Base-by-base conservation (phyloP, 2,888 invertebrate species). In the Bedellia somnulentella region DNA sequence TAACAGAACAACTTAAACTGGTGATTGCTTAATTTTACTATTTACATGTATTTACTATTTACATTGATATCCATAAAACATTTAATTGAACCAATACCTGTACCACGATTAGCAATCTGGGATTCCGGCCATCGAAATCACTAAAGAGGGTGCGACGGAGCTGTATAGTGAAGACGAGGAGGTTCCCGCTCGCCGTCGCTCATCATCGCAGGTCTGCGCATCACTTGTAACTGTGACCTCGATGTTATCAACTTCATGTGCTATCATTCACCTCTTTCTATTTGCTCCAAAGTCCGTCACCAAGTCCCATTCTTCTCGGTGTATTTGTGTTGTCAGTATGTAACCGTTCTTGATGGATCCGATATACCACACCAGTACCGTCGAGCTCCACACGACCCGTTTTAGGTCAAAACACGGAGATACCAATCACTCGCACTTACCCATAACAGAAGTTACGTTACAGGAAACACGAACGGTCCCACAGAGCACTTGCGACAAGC, bases 101-200 rank as follows among this genome's bases (percentile, higher is more conserved):
- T n/a, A n/a, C n/a, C n/a, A 70, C 68, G 25, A 57, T 67, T 55
- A 75, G 75, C 73, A 75, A 67, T 75, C 76, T 57, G 76, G 78
- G 63, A 76, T 78, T 66, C 78, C 78, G 52, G 77, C 78, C 63
- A 78, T 78, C 67, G 89, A 89, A 80, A 89, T 90, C 64, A 88
- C 87, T 57, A 89, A 89, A 81, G 89, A 90, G 59, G 61, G 62
- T 43, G 64, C 59, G 41, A 80, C 83, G 58, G 85, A 85, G 62
- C 80, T 84, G 73, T 80, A 82, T 66, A 84, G 83, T 58, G 86
- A 86, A 58, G 87, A 87, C 46, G 76, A 77, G 56, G 67, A 73
- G 44, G 50, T 61, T 39, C 49, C 63, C 52, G 63, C 57, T 41
- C 68, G 63, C 50, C 67, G 66, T 46, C 59, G 40, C n/a, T 27